Percentiles rank a stretch among this genome's conserved stretches.
phyloP scores from a whole-genome alignment of 2,113 vertebrate genomes.

The Hemicordylus capensis region DNA sequence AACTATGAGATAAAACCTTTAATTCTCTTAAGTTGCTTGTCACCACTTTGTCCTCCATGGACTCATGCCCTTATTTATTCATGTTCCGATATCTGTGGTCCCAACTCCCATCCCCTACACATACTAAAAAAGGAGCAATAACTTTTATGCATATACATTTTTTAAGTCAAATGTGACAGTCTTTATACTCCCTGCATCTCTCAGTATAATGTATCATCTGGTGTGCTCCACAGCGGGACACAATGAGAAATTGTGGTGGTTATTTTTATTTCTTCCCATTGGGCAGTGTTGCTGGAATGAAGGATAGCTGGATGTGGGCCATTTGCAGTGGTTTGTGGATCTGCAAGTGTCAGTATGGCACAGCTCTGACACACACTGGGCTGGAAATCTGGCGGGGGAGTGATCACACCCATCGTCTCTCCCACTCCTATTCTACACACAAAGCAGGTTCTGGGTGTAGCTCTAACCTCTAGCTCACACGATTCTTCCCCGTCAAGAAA shows the following conservation, averaged over 20 bases:
- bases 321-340: conserved; percentile 52
- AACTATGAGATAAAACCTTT: conserved; percentile 60
- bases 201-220: conserved; percentile 31
- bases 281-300: conserved; percentile 53
- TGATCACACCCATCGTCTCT: too few species aligned
- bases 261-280: conserved; percentile 65
- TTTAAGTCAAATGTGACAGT: conserved; percentile 67
- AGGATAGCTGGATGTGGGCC: conserved; percentile 49
- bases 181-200: conserved; percentile 73
- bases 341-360: conserved; percentile 23
- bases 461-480: too few species aligned
- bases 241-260: conserved; percentile 53
- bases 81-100: conserved; percentile 45
- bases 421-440: too few species aligned
- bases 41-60: conserved; percentile 56
- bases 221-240: conserved; percentile 45
- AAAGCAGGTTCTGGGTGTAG: too few species aligned
- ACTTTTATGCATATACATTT: conserved; percentile 63
- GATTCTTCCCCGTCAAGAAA: too few species aligned
- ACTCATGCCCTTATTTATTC: conserved; percentile 68
- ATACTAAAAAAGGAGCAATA: conserved; percentile 67
- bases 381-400: too few species aligned
- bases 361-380: background rate
- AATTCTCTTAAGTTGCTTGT: conserved; percentile 61
- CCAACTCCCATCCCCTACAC: conserved; percentile 44